Percentiles rank a stretch among this genome's conserved stretches.
Conservation (phyloP, 1,140 invertebrate species). For the Drosophila watanabei region DNA sequence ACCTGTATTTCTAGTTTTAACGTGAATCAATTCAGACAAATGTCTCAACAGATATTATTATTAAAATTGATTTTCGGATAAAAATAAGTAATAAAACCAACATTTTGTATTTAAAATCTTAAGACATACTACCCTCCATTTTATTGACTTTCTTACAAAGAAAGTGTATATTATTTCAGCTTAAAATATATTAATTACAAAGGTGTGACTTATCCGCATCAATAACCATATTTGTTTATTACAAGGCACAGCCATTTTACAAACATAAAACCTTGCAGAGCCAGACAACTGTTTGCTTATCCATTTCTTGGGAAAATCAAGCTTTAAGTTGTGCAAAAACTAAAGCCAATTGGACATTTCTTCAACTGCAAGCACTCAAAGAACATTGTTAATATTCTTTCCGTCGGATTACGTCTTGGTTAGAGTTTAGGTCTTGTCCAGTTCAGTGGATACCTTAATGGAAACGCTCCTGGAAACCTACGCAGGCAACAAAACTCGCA, state of each 20-base stretch:
- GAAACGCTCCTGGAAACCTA: slow-evolving; percentile 31
- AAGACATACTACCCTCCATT: neutral
- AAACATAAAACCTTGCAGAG: neutral
- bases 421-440: neutral
- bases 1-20: too few species aligned
- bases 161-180: neutral
- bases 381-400: neutral
- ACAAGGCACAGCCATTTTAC: neutral
- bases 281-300: slow-evolving; percentile 51
- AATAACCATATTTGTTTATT: slow-evolving; percentile 2
- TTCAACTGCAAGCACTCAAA: neutral
- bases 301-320: neutral
- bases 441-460: slow-evolving; percentile 1
- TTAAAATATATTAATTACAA: neutral
- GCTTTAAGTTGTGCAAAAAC: neutral
- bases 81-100: too few species aligned
- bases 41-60: too few species aligned
- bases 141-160: neutral
- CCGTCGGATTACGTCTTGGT: neutral
- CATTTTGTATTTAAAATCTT: neutral
- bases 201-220: too few species aligned
- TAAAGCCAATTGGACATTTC: neutral
- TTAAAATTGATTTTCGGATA: too few species aligned
- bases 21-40: too few species aligned
- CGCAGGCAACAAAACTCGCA: slow-evolving; percentile 15